phyloP scores from a whole-genome alignment of 2,113 vertebrate genomes.

The Hippotragus niger region DNA sequence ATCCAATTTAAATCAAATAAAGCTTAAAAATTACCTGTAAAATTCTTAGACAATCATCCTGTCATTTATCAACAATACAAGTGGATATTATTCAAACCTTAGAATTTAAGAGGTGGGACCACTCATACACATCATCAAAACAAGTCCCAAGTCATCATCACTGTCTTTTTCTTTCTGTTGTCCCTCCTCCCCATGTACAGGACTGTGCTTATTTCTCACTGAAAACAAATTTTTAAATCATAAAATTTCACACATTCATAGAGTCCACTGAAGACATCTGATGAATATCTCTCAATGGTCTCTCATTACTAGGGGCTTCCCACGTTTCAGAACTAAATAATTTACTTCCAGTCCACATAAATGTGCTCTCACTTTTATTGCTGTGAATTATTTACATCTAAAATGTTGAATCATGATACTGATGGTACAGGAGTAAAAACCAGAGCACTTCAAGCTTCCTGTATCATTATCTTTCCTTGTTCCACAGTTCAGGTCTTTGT shows the following conservation, averaged over 20 bases:
- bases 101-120: background rate
- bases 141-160: background rate
- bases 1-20: background rate
- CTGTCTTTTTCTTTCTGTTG: background rate
- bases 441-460: slow-evolving; percentile 62
- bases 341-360: slow-evolving; percentile 65
- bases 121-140: background rate
- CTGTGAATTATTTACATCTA: slow-evolving; percentile 74
- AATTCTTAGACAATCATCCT: background rate
- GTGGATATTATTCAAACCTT: background rate
- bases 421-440: slow-evolving; percentile 61
- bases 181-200: background rate
- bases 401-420: slow-evolving; percentile 68
- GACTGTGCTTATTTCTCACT: background rate
- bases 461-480: background rate
- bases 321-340: slow-evolving; percentile 68
- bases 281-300: slow-evolving; percentile 37
- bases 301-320: slow-evolving; percentile 56
- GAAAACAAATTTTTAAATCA: slow-evolving; percentile 1
- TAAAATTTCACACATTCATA: background rate
- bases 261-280: slow-evolving; percentile 34
- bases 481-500: background rate
- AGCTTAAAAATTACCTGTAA: background rate
- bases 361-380: slow-evolving; percentile 64
- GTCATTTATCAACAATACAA: background rate